Conservation (phyloP, 35 echinoderm and acorn worm genomes). For the Ophiothrix spiculata region DNA sequence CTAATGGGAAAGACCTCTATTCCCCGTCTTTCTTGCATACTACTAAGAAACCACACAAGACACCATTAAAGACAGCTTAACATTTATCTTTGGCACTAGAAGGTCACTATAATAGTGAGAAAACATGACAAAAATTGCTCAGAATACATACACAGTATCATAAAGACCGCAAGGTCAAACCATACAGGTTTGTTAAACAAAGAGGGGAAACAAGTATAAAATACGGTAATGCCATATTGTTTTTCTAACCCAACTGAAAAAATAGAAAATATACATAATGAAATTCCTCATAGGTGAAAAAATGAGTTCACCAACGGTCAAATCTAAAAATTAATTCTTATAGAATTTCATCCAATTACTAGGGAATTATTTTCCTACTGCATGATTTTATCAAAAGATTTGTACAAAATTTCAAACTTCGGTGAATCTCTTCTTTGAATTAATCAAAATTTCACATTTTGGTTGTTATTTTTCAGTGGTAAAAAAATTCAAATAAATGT, state of each 20-base stretch:
- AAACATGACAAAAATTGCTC: neutral
- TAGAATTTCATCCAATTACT: neutral
- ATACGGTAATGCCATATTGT: neutral
- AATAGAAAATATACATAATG: neutral
- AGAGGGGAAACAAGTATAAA: neutral
- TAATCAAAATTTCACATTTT: no score
- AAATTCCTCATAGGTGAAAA: neutral
- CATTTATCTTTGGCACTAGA: constrained; percentile 6
- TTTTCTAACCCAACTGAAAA: no score
- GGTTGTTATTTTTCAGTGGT: no score
- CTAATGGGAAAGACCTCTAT: no score
- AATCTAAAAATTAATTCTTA: neutral
- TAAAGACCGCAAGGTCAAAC: neutral
- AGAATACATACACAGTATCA: neutral
- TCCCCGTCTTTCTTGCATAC: no score
- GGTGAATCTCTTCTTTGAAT: no score
- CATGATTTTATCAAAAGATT: neutral
- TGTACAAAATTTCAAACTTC: no score
- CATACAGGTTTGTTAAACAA: neutral
- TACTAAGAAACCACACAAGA: no score
- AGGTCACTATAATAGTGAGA: neutral
- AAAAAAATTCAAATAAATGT: no score
- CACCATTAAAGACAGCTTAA: neutral
- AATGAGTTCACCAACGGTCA: neutral
- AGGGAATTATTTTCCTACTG: neutral